These are phyloP conservation scores for Austrofundulus limnaeus DNA, from an alignment of 2,113 vertebrate genomes.

Conservation along the genomic window DNA sequence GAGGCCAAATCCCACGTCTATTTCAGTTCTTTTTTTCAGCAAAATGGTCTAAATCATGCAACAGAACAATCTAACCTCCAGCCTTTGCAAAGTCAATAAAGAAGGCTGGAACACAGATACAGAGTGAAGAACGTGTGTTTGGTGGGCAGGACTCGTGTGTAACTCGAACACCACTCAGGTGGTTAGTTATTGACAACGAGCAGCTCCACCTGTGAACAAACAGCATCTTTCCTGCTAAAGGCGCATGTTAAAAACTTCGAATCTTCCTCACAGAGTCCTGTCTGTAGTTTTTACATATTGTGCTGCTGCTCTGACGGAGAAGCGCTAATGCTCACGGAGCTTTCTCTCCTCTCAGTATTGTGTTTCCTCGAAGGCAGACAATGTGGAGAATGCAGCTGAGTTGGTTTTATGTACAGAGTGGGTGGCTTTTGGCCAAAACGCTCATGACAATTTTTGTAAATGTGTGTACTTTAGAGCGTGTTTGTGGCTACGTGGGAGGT, in stretches of 20 bases:
- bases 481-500: conserved; percentile 45
- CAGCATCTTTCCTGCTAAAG: background rate
- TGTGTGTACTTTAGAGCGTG: conserved; percentile 1
- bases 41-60: conserved; percentile 52
- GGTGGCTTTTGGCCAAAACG: conserved; percentile 39
- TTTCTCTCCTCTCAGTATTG: conserved; percentile 6
- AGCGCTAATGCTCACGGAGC: background rate
- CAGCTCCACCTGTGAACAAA: background rate
- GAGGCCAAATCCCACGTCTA: conserved; percentile 71
- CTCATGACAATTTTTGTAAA: conserved; percentile 42
- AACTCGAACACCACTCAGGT: background rate
- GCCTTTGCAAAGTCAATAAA: conserved; percentile 25
- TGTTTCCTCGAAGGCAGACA: conserved; percentile 27
- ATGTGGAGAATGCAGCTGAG: conserved; percentile 47
- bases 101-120: background rate
- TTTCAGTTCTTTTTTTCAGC: conserved; percentile 40
- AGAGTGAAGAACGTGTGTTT: background rate
- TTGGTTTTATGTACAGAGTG: conserved; percentile 44
- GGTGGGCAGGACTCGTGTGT: background rate
- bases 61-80: conserved; percentile 43
- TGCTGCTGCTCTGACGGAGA: conserved; percentile 9
- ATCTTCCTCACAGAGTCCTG: conserved; percentile 8
- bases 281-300: conserved; percentile 10
- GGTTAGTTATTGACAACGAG: conserved; percentile 25
- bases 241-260: background rate